Conservation (phyloP, 2,888 invertebrate species). For the Dryobotodes eremita region DNA sequence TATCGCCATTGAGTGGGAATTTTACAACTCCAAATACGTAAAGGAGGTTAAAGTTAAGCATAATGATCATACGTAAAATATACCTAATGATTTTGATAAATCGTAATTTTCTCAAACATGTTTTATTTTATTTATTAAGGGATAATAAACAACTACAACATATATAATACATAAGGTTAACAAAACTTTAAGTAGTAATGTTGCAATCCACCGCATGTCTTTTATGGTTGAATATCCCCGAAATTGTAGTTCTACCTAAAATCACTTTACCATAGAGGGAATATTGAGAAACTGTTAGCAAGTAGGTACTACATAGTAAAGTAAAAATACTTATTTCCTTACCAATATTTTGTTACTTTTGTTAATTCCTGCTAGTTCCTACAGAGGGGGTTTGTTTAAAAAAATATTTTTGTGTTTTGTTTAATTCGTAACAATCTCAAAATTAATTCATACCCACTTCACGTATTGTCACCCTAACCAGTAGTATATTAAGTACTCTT, state of each 20-base stretch:
- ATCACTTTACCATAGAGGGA: not conserved
- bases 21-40: not conserved
- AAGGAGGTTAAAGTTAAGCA: not conserved
- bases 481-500: slow-evolving; percentile 86
- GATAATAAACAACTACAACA: no score
- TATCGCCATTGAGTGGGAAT: not conserved
- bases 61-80: no score
- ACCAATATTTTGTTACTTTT: not conserved
- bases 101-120: no score
- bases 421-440: not conserved
- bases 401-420: no score
- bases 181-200: no score
- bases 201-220: no score
- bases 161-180: no score
- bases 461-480: slow-evolving; percentile 73
- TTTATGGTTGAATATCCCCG: not conserved
- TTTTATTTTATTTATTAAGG: no score
- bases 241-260: not conserved
- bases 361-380: no score
- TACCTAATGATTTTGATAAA: no score
- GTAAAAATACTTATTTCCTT: not conserved
- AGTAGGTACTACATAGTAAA: not conserved
- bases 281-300: no score
- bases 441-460: not conserved
- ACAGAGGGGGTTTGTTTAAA: no score